Evolutionary conservation across 2,888 invertebrate species (phyloP).

Genomic region (Ceriagrion tenellum): DNA sequence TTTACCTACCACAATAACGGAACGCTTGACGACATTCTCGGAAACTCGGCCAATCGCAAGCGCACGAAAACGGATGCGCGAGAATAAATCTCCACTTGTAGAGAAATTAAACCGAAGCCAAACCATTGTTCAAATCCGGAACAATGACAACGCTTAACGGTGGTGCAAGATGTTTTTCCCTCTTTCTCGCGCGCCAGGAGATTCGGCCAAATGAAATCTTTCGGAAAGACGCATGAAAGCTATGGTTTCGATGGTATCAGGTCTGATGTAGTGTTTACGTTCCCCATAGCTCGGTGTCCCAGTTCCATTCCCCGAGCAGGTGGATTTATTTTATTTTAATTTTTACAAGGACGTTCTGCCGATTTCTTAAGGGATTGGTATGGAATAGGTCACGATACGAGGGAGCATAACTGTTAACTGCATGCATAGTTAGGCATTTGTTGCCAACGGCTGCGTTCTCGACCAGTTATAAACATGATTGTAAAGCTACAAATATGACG

Average conservation of each 20-base stretch:
- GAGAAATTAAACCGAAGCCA: neutral
- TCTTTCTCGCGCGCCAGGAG: neutral
- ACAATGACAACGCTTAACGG: constrained; percentile 4
- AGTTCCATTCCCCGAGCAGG: neutral
- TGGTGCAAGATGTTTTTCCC: neutral
- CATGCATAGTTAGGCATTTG: too few relatives aligned
- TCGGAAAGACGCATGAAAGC: neutral
- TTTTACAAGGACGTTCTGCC: too few relatives aligned
- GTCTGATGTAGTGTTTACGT: neutral
- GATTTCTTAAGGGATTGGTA: too few relatives aligned
- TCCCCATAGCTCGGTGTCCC: neutral
- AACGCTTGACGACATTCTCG: neutral
- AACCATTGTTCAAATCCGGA: neutral
- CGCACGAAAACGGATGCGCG: neutral
- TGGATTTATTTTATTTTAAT: neutral
- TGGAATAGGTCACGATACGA: too few relatives aligned
- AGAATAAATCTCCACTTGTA: neutral
- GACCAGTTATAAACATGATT: too few relatives aligned
- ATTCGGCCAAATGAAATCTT: neutral
- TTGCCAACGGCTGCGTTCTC: too few relatives aligned
- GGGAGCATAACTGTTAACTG: too few relatives aligned
- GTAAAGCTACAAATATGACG: too few relatives aligned
- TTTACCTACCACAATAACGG: neutral
- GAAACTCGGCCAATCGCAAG: neutral
- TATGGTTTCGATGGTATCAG: neutral